A percentile compares a stretch with the other conserved stretches of the same genome.
Conservation (phyloP, 1,140 invertebrate genomes). For the Ephestia elutella region DNA sequence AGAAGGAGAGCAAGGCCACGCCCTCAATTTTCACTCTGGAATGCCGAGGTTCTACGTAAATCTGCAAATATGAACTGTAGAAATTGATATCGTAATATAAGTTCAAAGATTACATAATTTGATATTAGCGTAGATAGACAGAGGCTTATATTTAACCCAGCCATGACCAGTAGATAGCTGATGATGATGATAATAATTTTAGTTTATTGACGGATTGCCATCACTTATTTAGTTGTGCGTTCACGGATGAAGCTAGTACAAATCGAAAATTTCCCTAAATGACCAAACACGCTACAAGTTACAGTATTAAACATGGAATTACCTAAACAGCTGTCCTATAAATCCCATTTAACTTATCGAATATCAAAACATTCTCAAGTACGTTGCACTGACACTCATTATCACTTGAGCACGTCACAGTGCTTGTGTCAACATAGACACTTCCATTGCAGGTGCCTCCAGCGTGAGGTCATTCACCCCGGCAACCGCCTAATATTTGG, state of each 20-base stretch:
- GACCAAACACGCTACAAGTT: neutral
- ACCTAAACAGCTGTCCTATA: neutral
- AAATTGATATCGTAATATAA: neutral
- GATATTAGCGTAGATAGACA: too few relatives aligned
- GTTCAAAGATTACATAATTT: too few relatives aligned
- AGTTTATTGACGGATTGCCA: too few relatives aligned
- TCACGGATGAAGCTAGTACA: too few relatives aligned
- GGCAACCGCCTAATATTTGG: conserved; percentile 59
- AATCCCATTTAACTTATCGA: neutral
- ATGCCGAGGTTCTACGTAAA: conserved; percentile 27
- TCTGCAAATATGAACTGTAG: conserved; percentile 2
- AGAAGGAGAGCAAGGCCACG: conserved; percentile 63
- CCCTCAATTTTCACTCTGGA: conserved; percentile 46
- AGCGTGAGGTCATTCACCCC: conserved; percentile 51
- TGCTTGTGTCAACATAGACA: conserved; percentile 61
- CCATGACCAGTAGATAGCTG: too few relatives aligned
- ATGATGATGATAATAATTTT: too few relatives aligned
- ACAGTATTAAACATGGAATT: neutral
- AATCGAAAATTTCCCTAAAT: neutral
- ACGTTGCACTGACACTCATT: conserved; percentile 57
- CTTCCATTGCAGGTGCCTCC: conserved; percentile 61
- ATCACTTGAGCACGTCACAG: conserved; percentile 60
- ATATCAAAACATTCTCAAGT: conserved; percentile 34
- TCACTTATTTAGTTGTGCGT: too few relatives aligned
- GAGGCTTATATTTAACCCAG: too few relatives aligned